These are phyloP conservation scores for Lasiommata megera DNA, from an alignment of 2,888 invertebrate genomes.

Conservation along the genomic window DNA sequence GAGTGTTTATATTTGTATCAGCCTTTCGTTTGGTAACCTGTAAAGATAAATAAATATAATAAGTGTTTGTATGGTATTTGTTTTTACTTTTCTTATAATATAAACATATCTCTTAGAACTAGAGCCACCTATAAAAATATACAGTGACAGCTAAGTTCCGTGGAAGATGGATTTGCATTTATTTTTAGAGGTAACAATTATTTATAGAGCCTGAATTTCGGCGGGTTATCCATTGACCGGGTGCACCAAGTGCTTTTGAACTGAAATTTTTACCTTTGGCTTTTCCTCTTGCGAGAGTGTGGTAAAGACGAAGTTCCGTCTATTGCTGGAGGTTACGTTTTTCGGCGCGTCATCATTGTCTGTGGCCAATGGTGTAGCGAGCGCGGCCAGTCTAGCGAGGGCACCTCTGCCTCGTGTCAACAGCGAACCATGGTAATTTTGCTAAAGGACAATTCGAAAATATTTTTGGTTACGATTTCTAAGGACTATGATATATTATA, in stretches of 20 bases:
- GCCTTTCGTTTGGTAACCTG: slow-evolving; percentile 79
- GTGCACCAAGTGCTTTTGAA: too few relatives aligned
- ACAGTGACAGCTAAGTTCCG: too few relatives aligned
- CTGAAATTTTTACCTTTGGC: not conserved
- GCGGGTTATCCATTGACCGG: too few relatives aligned
- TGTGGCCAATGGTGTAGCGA: not conserved
- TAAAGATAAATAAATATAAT: slow-evolving; percentile 33
- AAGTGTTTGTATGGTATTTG: too few relatives aligned
- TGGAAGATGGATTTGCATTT: too few relatives aligned
- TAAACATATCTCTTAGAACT: too few relatives aligned
- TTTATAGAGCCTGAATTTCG: too few relatives aligned
- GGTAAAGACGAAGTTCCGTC: not conserved
- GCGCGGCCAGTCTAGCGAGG: not conserved
- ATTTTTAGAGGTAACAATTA: too few relatives aligned
- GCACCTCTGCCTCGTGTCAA: not conserved
- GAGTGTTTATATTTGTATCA: slow-evolving; percentile 58
- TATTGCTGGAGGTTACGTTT: not conserved
- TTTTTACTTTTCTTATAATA: too few relatives aligned
- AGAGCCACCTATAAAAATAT: too few relatives aligned
- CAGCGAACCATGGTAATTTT: slow-evolving; percentile 75
- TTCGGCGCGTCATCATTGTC: not conserved
- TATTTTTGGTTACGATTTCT: not conserved
- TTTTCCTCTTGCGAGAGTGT: not conserved
- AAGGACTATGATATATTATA: too few relatives aligned
- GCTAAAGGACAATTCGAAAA: slow-evolving; percentile 46